Conservation (phyloP, 2,797 vertebrate species). For the Platalea minor region DNA sequence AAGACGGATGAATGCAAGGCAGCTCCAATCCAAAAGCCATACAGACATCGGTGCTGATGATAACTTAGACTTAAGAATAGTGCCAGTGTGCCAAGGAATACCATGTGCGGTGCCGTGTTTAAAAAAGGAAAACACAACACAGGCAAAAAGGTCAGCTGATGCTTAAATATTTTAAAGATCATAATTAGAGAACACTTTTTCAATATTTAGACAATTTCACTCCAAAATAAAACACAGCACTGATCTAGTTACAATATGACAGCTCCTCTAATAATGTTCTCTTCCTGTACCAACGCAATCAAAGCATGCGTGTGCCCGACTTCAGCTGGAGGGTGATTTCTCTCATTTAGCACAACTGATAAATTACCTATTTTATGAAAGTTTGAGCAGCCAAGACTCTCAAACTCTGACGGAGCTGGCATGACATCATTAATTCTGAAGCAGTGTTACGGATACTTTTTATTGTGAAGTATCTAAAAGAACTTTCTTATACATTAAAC, state of each 20-base stretch:
- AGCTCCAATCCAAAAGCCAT: neutral
- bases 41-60: neutral
- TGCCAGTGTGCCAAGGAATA: neutral
- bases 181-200: neutral
- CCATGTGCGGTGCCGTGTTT: neutral
- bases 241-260: neutral
- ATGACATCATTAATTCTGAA: constrained; percentile 8
- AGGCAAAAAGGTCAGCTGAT: neutral
- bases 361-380: constrained; percentile 24
- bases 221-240: neutral
- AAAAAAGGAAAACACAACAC: neutral
- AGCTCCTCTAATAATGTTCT: neutral
- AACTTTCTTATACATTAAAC: neutral
- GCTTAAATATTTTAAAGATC: neutral
- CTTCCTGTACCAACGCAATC: neutral
- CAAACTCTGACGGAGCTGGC: neutral
- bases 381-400: constrained; percentile 36
- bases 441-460: neutral
- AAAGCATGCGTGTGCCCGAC: neutral
- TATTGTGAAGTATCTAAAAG: neutral
- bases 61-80: fast-evolving
- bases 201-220: neutral
- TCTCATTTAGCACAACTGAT: constrained; percentile 33
- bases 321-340: constrained; percentile 17
- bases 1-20: neutral